Percentiles rank a stretch among this genome's conserved stretches.
These are phyloP conservation scores for Parambassis ranga DNA, from an alignment of 2,797 vertebrate species.

Conservation along the genomic window DNA sequence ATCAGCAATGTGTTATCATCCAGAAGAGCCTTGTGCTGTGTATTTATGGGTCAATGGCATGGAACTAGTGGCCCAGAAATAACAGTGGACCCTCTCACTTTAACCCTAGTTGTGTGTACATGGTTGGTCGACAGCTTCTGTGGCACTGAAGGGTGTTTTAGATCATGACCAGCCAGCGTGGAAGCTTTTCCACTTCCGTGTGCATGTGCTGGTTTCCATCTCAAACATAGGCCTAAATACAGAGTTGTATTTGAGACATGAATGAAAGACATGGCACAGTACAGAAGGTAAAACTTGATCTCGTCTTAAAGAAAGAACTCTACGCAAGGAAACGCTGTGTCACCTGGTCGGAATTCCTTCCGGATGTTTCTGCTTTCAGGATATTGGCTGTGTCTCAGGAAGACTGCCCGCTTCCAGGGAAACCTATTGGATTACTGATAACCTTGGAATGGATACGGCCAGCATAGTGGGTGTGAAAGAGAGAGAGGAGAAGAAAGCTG, in stretches of 20 bases:
- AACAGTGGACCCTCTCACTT: conserved; percentile 31
- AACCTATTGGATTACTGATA: conserved; percentile 77
- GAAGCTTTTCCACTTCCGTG: neutral
- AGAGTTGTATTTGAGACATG: neutral
- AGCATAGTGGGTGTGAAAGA: conserved; percentile 28
- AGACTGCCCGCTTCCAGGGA: conserved; percentile 55
- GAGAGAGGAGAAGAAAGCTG: neutral
- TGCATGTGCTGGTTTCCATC: neutral
- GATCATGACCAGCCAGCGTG: neutral
- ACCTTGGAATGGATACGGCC: conserved; percentile 67
- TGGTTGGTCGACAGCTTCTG: neutral
- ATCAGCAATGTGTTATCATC: conserved; percentile 35
- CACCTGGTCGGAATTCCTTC: conserved; percentile 56
- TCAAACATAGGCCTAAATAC: neutral
- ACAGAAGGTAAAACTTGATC: conserved; percentile 25
- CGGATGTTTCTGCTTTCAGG: conserved; percentile 66
- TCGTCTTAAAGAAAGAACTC: conserved; percentile 26
- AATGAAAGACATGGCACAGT: neutral
- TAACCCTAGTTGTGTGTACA: conserved; percentile 3
- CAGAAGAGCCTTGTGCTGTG: conserved; percentile 49
- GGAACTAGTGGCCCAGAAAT: conserved; percentile 55
- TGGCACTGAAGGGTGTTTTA: neutral
- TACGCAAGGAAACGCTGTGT: conserved; percentile 46
- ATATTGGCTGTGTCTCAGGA: conserved; percentile 60
- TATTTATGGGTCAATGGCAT: conserved; percentile 58